These are phyloP conservation scores for Teinopalpus imperialis DNA, from an alignment of 2,888 invertebrate genomes.

Conservation along the genomic window DNA sequence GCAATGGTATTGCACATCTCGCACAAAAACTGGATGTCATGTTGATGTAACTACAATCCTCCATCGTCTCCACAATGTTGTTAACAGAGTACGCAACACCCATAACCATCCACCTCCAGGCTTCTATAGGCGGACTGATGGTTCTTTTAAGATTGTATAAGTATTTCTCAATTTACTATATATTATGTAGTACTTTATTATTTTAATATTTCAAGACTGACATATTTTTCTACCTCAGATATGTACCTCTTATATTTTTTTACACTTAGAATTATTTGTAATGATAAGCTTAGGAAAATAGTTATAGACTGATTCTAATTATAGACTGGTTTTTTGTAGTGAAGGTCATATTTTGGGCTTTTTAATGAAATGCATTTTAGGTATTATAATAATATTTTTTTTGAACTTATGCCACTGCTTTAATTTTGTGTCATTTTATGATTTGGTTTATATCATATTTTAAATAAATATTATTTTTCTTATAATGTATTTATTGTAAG, in stretches of 20 bases:
- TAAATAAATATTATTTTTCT: no score
- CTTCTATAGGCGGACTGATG: conserved; percentile 62
- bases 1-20: conserved; percentile 71
- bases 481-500: no score
- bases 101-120: conserved; percentile 69
- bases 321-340: conserved; percentile 11
- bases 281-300: conserved; percentile 2
- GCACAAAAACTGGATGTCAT: conserved; percentile 65
- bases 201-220: conserved; percentile 25
- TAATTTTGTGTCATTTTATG: no score
- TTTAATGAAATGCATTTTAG: no score
- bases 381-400: no score
- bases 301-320: conserved; percentile 21
- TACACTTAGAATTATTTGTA: conserved; percentile 16
- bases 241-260: conserved; percentile 23
- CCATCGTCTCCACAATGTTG: conserved; percentile 49
- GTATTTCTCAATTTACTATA: conserved; percentile 10
- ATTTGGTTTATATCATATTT: no score
- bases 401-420: no score
- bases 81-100: conserved; percentile 58
- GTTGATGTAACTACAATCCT: conserved; percentile 63
- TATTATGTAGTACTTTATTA: conserved; percentile 7
- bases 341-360: not conserved
- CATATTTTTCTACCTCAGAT: conserved; percentile 26
- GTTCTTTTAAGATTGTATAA: conserved; percentile 66